Base-by-base conservation (phyloP, 2,888 invertebrate species). In the Agrochola litura region DNA sequence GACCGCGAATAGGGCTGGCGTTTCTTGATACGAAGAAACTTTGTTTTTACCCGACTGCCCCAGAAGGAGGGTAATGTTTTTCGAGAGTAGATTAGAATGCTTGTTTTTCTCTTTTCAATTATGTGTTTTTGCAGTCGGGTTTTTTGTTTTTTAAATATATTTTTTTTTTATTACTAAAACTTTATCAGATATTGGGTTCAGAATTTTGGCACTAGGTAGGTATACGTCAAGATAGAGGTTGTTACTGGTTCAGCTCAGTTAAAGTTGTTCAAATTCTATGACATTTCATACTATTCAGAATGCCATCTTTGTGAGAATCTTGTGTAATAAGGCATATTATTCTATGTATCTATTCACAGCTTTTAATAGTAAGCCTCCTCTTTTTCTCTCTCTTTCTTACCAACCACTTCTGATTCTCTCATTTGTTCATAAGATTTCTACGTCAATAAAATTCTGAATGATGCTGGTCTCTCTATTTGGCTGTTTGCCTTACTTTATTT, bases 391-490 rank as follows among this genome's bases (percentile, higher is more conserved):
- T 52, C 8, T 52, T 12, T 2, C 37, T 22, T 10, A 64, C 25
- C 37, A 56, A 16, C 37, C 1, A 37, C 19, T 75, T 37, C 63
- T 14, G 19, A 43, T 63, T 37, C 37, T 37, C 37, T n/a, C 16
- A 54, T 10, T 56, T 10, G 10, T 3, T 30, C 19, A 65, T 63
- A 81, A 30, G 46, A 66, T 69, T 37, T 37, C 37, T 37, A 75
- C n/a, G 66, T 79, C 65, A 52, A 78, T 82, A 58, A 75, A 72
- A 69, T 49, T 68, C 58, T 69, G 46, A 76, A 37, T 70, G 66
- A 77, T 58, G 37, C 6, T 54, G 65, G 69, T 88, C 81, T 84
- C 80, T 89, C 82, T 89, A 90, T 91, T 91, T 90, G 89, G 87
- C 88, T 83, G 74, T 70, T 79, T 90, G 89, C 89, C 88, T 87